Base-by-base conservation (phyloP, 2,797 vertebrate genomes). In the Sarcoramphus papa region DNA sequence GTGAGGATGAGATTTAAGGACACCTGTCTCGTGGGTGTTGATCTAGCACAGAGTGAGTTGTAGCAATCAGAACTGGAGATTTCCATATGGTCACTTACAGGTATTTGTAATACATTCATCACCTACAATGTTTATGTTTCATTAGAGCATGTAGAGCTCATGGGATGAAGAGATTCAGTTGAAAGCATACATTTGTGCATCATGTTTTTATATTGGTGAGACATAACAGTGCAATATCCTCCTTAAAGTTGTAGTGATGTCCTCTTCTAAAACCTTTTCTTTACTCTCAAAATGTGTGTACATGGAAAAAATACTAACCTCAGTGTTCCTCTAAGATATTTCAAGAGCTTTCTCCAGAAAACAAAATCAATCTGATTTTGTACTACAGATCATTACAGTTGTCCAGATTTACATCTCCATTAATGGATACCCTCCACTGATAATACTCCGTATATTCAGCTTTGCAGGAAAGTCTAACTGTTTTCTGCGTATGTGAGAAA, bases 101-200 rank as follows among this genome's bases (percentile, higher is more conserved):
- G 40, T 23, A 40, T n/a, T n/a, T 75, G 57, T 11, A 28, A 40
- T 31, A 40, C 17, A 33, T 54, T 82, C 14, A 72, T 72, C 20
- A 67, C 15, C 31, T 50, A 24, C 14, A 57, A 16, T 0, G 1
- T 30, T 68, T 77, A 15, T 13, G 9, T 62, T 72, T 77, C 22
- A 8, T 54, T 47, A 53, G 10, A 62, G 30, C 24, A 33, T 0
- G 2, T 0, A 50, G 62, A 12, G 40, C 15, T 41, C 54, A 27
- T 0, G 12, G 40, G 20, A 64, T 23, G 23, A 75, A 51, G 24
- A 31, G 60, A 43, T 22, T 80, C 2, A 5, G 14, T 0, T 59
- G 30, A 51, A 79, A 80, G 37, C 8, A 27, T 4, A 6, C 35
- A 64, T 9, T 37, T 37, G 28, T 23, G 33, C 35, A 41, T 35